Conservation (phyloP, 2,113 vertebrate genomes). For the Phasianus colchicus region DNA sequence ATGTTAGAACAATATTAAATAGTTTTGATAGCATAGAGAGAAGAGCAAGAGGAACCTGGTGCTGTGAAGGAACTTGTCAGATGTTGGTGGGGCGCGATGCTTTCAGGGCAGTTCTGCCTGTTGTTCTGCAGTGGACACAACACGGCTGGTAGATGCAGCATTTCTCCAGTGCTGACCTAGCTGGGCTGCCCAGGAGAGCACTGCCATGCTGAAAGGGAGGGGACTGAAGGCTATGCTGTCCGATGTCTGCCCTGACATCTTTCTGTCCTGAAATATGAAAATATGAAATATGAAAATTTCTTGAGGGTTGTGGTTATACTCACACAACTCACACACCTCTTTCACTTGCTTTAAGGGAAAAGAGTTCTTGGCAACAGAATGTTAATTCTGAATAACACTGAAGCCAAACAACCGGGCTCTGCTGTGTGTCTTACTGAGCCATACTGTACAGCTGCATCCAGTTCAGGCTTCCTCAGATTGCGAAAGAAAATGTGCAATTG, state of each 20-base stretch:
- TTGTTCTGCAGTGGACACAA: background rate
- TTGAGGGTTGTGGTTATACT: background rate
- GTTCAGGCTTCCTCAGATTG: background rate
- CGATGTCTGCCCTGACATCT: background rate
- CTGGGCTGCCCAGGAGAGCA: background rate
- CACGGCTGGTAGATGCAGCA: background rate
- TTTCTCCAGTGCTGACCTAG: background rate
- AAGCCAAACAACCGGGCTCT: background rate
- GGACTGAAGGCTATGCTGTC: background rate
- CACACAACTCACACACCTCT: background rate
- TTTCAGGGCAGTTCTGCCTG: background rate
- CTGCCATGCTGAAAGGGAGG: background rate
- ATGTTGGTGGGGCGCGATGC: background rate
- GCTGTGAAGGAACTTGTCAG: background rate
- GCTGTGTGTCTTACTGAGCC: background rate
- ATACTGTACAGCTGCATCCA: background rate
- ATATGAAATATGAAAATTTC: background rate
- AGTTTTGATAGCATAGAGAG: background rate
- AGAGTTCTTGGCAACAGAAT: background rate
- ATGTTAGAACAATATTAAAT: background rate
- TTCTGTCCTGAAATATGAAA: background rate
- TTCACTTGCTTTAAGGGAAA: background rate
- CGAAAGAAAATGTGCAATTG: background rate
- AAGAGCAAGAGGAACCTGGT: background rate
- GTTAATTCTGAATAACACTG: background rate